Evolutionary conservation across 2,797 vertebrate species (phyloP), one percentile per base, ranked within the genome.

Genomic region (Rhinoraja longicauda): DNA sequence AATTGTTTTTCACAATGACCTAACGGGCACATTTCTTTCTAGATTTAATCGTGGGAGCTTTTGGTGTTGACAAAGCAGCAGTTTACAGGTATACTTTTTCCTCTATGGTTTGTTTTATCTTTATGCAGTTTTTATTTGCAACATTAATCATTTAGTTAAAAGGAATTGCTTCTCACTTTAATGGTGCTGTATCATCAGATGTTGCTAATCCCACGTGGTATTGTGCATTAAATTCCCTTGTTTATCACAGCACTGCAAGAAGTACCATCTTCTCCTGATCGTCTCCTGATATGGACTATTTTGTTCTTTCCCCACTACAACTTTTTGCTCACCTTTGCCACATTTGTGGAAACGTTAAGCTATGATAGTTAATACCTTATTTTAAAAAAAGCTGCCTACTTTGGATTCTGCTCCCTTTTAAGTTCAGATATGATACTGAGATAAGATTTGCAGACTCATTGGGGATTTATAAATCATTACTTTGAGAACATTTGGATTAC

Each of bases 11-110:
- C 36, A 73, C 21, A 6, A 53, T 12, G 10, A 15, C 10, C 90
- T 75, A 19, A 92, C 39, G 39, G 92, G 93, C 1, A 2, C 39
- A 93, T 93, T 93, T n/a, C 95, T 32, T 95, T 93, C 75, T 94
- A 98, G 98, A 98, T 95, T 96, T 98, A 96, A 95, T 98, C 93
- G 97, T 98, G 78, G 98, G 98, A 93, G 98, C 97, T 76, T 98
- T 98, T 93, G 98, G 98, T 94, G 98, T 97, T 67, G 98, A 98
- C 94, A 97, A 95, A 95, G 98, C 98, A 64, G 95, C 98, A 93
- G 95, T 98, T 94, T 98, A 98, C 95, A 97, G 98, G 97, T 98
- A 95, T 53, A 29, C 32, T 93, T 93, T 62, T 62, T 59, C 10
- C 64, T 21, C 32, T 17, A 29, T 8, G 12, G 36, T 59, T 45